These are phyloP conservation scores for Nebria ingens DNA, from an alignment of 1,140 invertebrate species.

Conservation along the genomic window DNA sequence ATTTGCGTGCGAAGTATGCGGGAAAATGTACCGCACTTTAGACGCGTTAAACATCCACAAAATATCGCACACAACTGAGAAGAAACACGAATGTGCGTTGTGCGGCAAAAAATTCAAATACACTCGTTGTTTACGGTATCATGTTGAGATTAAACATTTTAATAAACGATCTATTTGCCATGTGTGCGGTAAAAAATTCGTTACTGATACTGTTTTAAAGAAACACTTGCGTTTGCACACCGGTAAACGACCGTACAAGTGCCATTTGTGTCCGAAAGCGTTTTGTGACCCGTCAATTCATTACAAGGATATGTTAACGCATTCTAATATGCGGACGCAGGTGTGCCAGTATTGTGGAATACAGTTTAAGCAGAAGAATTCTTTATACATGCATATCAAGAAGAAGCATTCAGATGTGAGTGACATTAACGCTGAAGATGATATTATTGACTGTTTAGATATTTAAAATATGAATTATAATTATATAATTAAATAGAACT, in stretches of 20 bases:
- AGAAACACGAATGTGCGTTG: constrained; percentile 55
- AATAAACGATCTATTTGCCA: constrained; percentile 13
- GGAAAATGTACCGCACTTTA: constrained; percentile 12
- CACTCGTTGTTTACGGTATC: constrained; percentile 26
- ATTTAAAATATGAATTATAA: too few relatives aligned
- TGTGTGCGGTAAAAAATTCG: constrained; percentile 15
- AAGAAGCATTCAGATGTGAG: neutral
- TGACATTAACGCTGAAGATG: too few relatives aligned
- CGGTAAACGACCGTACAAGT: neutral
- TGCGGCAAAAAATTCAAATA: constrained; percentile 51
- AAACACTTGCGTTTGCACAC: neutral
- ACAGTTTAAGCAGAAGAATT: neutral
- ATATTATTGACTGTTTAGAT: too few relatives aligned
- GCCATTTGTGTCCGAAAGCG: neutral
- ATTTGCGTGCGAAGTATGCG: constrained; percentile 19
- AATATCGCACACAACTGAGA: constrained; percentile 50
- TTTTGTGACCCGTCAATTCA: neutral
- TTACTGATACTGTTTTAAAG: neutral
- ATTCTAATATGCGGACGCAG: neutral
- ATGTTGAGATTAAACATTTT: constrained; percentile 16
- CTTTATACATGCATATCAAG: neutral
- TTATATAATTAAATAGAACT: too few relatives aligned
- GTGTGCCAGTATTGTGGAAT: neutral
- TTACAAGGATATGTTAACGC: neutral
- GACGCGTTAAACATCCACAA: constrained; percentile 35